Percentiles rank a stretch among this genome's conserved stretches.
These are phyloP conservation scores for Azemiops feae DNA, from an alignment of 2,113 vertebrate species.

Conservation along the genomic window DNA sequence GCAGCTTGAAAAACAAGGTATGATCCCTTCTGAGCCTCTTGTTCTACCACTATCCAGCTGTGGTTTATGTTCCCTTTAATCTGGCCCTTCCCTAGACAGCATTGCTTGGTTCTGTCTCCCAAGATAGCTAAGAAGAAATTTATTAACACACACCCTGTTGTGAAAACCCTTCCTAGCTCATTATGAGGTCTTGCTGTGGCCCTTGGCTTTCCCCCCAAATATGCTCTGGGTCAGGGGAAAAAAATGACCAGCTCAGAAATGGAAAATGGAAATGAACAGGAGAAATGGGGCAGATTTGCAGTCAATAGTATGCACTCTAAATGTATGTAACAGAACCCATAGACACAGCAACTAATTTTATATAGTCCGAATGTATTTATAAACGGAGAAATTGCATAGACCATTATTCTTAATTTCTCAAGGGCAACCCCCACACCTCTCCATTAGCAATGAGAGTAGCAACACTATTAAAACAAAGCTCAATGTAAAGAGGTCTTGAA, in stretches of 20 bases:
- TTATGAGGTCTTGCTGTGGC: not conserved
- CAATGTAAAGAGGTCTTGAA: not conserved
- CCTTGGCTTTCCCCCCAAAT: not conserved
- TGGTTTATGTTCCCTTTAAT: not conserved
- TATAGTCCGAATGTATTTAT: not conserved
- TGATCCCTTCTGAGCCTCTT: not conserved
- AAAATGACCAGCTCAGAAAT: not conserved
- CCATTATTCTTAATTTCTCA: not conserved
- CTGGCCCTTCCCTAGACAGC: not conserved
- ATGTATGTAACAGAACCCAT: not conserved
- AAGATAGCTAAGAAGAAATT: not conserved
- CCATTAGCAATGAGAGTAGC: not conserved
- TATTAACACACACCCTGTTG: not conserved
- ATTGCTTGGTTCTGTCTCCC: not conserved
- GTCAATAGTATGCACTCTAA: not conserved
- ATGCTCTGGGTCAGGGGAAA: not conserved
- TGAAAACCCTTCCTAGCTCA: not conserved
- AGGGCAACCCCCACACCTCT: not conserved
- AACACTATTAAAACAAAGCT: not conserved
- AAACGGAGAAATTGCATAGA: not conserved
- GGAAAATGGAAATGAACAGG: not conserved
- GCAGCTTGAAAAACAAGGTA: not conserved
- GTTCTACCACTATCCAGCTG: not conserved
- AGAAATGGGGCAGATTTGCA: not conserved
- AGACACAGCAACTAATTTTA: not conserved